Evolutionary conservation across 2,113 vertebrate genomes (phyloP).

Genomic region (Gavia stellata): DNA sequence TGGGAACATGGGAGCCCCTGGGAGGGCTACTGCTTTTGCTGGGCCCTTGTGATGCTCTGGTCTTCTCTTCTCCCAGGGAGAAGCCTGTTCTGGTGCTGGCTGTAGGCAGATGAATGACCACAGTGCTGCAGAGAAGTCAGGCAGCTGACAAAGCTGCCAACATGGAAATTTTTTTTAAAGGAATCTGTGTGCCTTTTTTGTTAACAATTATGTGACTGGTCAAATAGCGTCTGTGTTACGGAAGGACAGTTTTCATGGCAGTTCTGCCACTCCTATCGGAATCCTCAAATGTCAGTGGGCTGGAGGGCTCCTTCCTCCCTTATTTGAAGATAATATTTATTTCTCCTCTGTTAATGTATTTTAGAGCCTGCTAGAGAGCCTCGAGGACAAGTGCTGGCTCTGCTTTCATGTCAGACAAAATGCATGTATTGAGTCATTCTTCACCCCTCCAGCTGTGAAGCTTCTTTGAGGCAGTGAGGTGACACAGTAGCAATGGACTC

Average conservation of each 20-base stretch:
- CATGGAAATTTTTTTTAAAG: not conserved
- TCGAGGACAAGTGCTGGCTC: not conserved
- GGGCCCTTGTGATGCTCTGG: not conserved
- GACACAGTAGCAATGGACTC: not conserved
- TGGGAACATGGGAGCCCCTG: not conserved
- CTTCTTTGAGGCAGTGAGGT: not conserved
- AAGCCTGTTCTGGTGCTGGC: not conserved
- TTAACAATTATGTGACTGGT: not conserved
- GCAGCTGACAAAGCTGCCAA: not conserved
- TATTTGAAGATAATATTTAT: not conserved
- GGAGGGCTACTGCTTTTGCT: not conserved
- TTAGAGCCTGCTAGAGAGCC: not conserved
- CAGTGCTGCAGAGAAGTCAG: not conserved
- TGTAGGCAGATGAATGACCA: no score
- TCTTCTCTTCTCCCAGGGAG: not conserved
- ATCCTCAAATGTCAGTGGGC: not conserved
- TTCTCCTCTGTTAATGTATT: not conserved
- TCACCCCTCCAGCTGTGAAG: not conserved
- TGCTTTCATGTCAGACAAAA: not conserved
- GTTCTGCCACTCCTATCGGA: not conserved
- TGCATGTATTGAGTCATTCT: not conserved
- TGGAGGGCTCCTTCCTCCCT: not conserved
- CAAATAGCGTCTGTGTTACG: fast-evolving
- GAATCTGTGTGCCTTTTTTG: not conserved
- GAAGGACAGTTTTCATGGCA: not conserved